Evolutionary conservation across 1,140 invertebrate species (phyloP).

Genomic region (Coelopa frigida): DNA sequence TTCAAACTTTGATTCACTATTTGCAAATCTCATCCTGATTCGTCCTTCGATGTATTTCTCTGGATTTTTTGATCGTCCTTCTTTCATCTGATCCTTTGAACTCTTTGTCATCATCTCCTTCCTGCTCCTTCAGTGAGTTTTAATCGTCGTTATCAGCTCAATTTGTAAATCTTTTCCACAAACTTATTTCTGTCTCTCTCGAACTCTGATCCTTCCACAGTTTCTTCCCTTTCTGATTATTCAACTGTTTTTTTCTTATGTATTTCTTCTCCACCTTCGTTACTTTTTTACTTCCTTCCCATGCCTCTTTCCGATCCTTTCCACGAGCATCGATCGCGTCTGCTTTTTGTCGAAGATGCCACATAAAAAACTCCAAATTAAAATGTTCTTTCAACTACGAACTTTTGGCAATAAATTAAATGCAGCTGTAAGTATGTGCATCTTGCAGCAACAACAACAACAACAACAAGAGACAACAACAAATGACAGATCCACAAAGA

Average conservation of each 20-base stretch:
- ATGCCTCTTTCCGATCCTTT: not conserved
- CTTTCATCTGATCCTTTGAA: no score
- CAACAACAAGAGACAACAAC: conserved; percentile 2
- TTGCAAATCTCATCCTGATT: no score
- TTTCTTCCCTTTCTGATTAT: conserved; percentile 2
- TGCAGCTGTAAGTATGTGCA: not conserved
- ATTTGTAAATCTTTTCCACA: no score
- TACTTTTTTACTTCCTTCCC: not conserved
- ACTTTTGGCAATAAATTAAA: conserved; percentile 41
- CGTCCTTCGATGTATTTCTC: no score
- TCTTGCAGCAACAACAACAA: not conserved
- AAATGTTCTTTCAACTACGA: conserved; percentile 45
- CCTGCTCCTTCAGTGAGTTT: no score
- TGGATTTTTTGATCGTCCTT: no score
- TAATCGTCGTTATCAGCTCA: no score
- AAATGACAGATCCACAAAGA: no score
- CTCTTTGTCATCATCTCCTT: no score
- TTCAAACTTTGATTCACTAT: no score
- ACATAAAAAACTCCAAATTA: conserved; percentile 29
- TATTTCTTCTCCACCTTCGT: not conserved
- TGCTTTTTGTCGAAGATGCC: not conserved
- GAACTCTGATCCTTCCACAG: conserved; percentile 4
- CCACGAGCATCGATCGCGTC: no score
- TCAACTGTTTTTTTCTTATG: not conserved
- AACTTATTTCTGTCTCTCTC: no score